Evolutionary conservation across 2,888 invertebrate genomes (phyloP).

Genomic region (Cactoblastis cactorum): DNA sequence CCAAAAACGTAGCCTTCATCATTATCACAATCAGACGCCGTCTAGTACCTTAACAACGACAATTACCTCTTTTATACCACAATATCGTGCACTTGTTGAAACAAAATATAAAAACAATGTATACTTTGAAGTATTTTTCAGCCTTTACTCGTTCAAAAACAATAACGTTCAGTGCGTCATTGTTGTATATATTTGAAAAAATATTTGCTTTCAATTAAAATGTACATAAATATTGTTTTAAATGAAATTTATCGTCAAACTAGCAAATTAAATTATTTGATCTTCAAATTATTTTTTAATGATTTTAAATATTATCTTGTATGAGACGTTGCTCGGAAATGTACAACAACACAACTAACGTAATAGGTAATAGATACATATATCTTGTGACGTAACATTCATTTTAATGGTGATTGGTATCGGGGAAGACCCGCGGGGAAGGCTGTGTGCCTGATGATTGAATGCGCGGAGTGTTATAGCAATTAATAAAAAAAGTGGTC

Average conservation of each 20-base stretch:
- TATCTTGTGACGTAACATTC: no score
- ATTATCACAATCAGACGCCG: conserved; percentile 11
- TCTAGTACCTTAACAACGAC: not conserved
- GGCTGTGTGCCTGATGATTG: no score
- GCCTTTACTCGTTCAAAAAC: not conserved
- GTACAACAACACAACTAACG: no score
- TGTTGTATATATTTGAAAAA: not conserved
- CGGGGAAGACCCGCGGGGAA: no score
- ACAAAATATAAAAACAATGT: conserved; percentile 11
- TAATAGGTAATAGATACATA: no score
- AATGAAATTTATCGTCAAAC: not conserved
- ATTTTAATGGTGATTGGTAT: no score
- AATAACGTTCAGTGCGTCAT: not conserved
- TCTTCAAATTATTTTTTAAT: not conserved
- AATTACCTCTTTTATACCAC: conserved; percentile 14
- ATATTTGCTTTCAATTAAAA: not conserved
- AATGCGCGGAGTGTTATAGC: no score
- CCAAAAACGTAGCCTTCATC: conserved; percentile 3
- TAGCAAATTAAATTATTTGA: not conserved
- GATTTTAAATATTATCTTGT: no score
- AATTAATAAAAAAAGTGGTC: no score
- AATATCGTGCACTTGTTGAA: conserved; percentile 14
- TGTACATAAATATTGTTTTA: not conserved
- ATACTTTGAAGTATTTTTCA: not conserved
- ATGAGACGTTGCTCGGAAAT: no score